A percentile compares a stretch with the other conserved stretches of the same genome.
Conservation (phyloP, 2,797 vertebrate genomes). For the Gymnopithys bicolor region DNA sequence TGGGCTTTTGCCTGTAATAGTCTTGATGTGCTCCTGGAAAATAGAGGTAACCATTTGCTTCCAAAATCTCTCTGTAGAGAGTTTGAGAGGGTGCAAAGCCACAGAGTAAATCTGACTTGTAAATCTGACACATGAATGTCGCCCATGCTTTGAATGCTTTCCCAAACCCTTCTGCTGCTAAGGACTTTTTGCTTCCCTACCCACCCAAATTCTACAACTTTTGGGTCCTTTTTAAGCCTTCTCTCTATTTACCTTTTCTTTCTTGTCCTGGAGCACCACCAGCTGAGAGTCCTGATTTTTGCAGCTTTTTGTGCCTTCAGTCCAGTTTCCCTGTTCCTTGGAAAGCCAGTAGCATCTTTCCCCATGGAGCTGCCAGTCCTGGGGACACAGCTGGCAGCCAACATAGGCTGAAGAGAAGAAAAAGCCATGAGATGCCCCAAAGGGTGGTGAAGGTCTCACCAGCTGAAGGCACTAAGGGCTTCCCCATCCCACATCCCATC, state of each 20-base stretch:
- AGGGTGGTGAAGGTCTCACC: background rate
- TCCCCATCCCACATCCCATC: rapidly evolving
- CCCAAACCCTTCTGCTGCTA: background rate
- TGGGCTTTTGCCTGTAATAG: background rate
- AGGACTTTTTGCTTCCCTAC: background rate
- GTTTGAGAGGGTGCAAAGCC: background rate
- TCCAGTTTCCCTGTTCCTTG: background rate
- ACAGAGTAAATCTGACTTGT: background rate
- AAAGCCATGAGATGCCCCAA: rapidly evolving
- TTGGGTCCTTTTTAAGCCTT: background rate
- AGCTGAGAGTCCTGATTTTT: background rate
- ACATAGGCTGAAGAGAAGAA: background rate
- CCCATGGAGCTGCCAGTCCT: background rate
- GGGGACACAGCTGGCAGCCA: conserved; percentile 1
- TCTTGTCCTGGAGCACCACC: background rate
- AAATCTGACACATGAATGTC: background rate
- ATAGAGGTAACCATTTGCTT: background rate
- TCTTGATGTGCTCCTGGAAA: background rate
- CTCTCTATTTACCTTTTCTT: background rate
- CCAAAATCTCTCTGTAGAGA: background rate
- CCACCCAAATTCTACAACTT: background rate
- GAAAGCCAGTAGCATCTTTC: conserved; percentile 18
- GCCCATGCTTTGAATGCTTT: background rate
- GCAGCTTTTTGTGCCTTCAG: background rate
- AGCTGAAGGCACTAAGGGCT: background rate